phyloP scores from a whole-genome alignment of 2,113 vertebrate genomes.

The Heteronetta atricapilla region DNA sequence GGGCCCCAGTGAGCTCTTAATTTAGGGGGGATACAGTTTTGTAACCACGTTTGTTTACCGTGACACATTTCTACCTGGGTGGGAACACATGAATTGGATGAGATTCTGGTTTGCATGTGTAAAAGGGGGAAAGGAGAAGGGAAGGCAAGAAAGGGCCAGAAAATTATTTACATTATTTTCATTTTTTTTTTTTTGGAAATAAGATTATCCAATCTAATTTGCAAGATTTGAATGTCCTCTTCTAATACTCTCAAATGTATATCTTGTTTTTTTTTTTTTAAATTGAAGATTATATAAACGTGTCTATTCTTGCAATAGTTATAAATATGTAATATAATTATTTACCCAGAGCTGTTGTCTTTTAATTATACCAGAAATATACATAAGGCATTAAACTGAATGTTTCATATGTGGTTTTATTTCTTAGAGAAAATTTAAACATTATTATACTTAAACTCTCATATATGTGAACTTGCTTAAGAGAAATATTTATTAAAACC shows the following conservation, averaged over 20 bases:
- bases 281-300: conserved; percentile 57
- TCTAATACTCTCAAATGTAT: conserved; percentile 67
- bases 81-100: neutral
- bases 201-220: conserved; percentile 38
- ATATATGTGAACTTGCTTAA: neutral
- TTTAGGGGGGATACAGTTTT: conserved; percentile 27
- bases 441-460: conserved; percentile 13
- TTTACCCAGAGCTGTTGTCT: conserved; percentile 66
- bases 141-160: conserved; percentile 23
- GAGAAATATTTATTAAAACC: conserved; percentile 59
- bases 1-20: neutral
- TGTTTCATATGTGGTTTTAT: conserved; percentile 66
- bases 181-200: conserved; percentile 38
- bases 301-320: conserved; percentile 70
- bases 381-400: conserved; percentile 45
- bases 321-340: conserved; percentile 75
- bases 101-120: conserved; percentile 2
- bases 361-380: conserved; percentile 74
- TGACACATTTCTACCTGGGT: neutral
- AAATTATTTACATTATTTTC: conserved; percentile 38
- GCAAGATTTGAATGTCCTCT: conserved; percentile 68
- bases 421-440: conserved; percentile 60
- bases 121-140: neutral
- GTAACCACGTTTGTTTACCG: conserved; percentile 54
- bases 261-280: conserved; percentile 61